Base-by-base conservation (phyloP, 2,888 invertebrate genomes). In the Drosophila histrio region DNA sequence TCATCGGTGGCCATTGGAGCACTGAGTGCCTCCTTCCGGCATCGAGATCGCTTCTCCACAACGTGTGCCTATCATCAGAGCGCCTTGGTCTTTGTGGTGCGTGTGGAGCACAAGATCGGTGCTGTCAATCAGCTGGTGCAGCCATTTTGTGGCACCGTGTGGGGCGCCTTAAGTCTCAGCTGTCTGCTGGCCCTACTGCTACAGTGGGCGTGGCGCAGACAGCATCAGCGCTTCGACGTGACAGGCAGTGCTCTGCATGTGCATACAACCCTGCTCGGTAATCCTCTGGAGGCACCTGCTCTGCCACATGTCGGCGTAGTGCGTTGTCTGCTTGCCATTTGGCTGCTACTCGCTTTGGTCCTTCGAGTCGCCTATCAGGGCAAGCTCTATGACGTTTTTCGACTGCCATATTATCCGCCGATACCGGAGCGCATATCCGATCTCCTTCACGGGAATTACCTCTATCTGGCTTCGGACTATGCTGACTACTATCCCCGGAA, bases 351-450 rank as follows among this genome's bases (percentile, higher is more conserved):
- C 4, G 82, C 87, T 0, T 39, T 91, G n/a, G 77, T 91, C 7
- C 60, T 90, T n/a, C 88, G 91, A 0, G 89, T 79, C 8, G 87
- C 88, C 11, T 91, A 91, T 57, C 91, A 91, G 70, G 91, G 89
- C 13, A 90, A 90, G 54, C 39, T 91, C 7, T 91, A 82, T 30
- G 90, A 90, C 26, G 82, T 84, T 1, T 74, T 91, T 43, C 88
- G 90, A 0, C 26, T 69, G 44, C 80, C 89, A 0, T 70, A 52
- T 17, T 77, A 69, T 32, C 61, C 71, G 0, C 71, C 77, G 0
- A 47, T 79, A 32, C 91, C 91, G 0, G 24, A 44, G 2, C 56
- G 49, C 2, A 87, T 89, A 3, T 21, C 61, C 0, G 77, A 90
- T 2, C 61, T 91, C 0, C 50, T 80, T 0, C 56, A 28, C 0